These are phyloP conservation scores for Meteorus cinctellus DNA, from an alignment of 2,888 invertebrate species.

Conservation along the genomic window DNA sequence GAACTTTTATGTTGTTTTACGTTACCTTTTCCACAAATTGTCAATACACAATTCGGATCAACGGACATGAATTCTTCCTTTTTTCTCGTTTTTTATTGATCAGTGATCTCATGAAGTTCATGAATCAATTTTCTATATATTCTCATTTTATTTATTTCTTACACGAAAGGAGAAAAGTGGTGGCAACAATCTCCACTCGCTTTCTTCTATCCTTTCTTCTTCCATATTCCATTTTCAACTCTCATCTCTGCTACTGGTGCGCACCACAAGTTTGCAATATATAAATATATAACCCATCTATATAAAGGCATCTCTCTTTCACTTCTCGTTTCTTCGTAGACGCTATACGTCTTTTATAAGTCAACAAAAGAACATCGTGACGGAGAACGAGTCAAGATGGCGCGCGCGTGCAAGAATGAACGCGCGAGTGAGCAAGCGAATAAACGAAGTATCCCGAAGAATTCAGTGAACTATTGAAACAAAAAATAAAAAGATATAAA, in stretches of 20 bases:
- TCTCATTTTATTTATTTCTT: background rate
- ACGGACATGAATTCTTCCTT: background rate
- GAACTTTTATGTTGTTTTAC: too few relatives aligned
- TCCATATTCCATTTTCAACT: background rate
- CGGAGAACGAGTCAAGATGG: conserved; percentile 66
- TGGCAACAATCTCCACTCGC: conserved; percentile 37
- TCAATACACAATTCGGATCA: too few relatives aligned
- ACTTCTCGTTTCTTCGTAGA: conserved; percentile 50
- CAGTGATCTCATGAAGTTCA: conserved; percentile 9
- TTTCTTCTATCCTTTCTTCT: conserved; percentile 28
- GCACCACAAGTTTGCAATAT: background rate
- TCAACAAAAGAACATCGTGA: conserved; percentile 70
- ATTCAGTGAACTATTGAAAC: conserved; percentile 56
- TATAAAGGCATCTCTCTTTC: conserved; percentile 26
- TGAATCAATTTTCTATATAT: background rate
- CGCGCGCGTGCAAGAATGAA: conserved; percentile 45
- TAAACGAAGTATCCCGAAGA: conserved; percentile 54
- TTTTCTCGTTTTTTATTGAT: background rate
- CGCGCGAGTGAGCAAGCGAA: background rate
- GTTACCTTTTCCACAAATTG: too few relatives aligned
- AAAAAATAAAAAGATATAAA: background rate
- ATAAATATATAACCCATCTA: background rate
- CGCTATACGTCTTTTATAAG: conserved; percentile 62
- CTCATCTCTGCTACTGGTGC: too few relatives aligned
- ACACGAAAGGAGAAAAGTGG: background rate